A percentile compares a stretch with the other conserved stretches of the same genome.
phyloP scores from a whole-genome alignment of 2,113 vertebrate species.

The Myotis lucifugus region DNA sequence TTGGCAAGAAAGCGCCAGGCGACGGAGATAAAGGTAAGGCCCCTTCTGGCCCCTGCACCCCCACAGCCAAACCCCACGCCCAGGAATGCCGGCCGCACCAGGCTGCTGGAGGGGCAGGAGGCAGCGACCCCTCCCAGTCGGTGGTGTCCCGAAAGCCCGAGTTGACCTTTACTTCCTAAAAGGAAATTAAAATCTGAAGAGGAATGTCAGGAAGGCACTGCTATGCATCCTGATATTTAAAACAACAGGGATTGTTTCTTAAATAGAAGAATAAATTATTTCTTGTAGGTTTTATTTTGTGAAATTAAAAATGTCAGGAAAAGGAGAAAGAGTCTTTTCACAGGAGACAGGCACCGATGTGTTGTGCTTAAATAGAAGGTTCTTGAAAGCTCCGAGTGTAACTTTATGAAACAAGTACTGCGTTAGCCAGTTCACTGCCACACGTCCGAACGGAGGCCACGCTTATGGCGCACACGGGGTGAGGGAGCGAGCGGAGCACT shows the following conservation, averaged over 20 bases:
- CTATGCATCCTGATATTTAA: not conserved
- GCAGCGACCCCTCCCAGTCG: not conserved
- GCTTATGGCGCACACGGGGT: too few species aligned
- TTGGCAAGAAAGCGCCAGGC: conserved; percentile 77
- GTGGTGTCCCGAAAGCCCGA: not conserved
- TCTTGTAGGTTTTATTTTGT: not conserved
- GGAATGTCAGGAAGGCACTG: not conserved
- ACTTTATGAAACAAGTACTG: not conserved
- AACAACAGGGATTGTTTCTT: not conserved
- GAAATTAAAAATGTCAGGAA: conserved; percentile 8
- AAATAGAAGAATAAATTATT: not conserved
- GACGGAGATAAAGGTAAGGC: conserved; percentile 88
- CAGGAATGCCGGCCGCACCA: rapidly evolving
- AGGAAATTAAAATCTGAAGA: conserved; percentile 20
- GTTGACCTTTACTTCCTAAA: not conserved
- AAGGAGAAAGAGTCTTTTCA: not conserved
- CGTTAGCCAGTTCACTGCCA: not conserved
- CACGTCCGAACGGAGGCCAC: too few species aligned
- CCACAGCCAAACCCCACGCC: not conserved
- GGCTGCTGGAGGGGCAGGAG: not conserved
- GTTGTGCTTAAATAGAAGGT: not conserved
- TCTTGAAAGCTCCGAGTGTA: not conserved
- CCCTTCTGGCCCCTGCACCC: not conserved
- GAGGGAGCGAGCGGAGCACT: not conserved
- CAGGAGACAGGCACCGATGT: not conserved